Evolutionary conservation across 2,113 vertebrate species (phyloP).

Genomic region (Hoplias malabaricus): DNA sequence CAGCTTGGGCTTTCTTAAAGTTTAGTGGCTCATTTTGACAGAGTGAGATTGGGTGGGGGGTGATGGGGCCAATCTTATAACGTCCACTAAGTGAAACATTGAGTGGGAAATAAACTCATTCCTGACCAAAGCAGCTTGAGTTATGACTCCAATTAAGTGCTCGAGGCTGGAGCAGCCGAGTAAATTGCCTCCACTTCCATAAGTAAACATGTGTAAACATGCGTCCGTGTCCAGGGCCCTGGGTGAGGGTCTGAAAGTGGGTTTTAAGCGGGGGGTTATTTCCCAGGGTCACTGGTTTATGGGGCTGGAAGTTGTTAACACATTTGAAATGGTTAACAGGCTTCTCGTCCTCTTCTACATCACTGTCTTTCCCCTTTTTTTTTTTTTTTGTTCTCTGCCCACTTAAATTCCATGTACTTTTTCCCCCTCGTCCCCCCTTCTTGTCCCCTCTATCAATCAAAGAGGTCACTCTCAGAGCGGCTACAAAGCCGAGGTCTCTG

Average conservation of each 20-base stretch:
- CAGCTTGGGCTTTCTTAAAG: no score
- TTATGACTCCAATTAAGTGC: conserved; percentile 31
- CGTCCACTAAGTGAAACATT: neutral
- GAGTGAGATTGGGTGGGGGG: no score
- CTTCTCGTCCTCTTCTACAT: conserved; percentile 5
- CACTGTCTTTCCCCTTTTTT: neutral
- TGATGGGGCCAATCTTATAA: no score
- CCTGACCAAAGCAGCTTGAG: neutral
- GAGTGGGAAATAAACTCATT: neutral
- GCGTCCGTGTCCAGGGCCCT: conserved; percentile 4
- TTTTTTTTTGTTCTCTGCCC: neutral
- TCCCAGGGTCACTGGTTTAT: conserved; percentile 44
- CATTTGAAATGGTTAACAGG: conserved; percentile 52
- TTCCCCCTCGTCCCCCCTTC: neutral
- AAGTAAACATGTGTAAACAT: conserved; percentile 32
- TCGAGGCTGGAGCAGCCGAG: neutral
- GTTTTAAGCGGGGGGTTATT: conserved; percentile 43
- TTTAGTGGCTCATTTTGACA: no score
- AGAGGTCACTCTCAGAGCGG: conserved; percentile 4
- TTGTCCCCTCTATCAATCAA: conserved; percentile 21
- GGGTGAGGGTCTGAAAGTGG: conserved; percentile 40
- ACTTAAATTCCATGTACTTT: neutral
- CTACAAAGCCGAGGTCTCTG: conserved; percentile 35
- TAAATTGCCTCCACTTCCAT: conserved; percentile 40
- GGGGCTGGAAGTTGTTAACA: conserved; percentile 52